Percentiles rank a stretch among this genome's conserved stretches.
Conservation (phyloP, 2,113 vertebrate species). For the Ciconia stormi region DNA sequence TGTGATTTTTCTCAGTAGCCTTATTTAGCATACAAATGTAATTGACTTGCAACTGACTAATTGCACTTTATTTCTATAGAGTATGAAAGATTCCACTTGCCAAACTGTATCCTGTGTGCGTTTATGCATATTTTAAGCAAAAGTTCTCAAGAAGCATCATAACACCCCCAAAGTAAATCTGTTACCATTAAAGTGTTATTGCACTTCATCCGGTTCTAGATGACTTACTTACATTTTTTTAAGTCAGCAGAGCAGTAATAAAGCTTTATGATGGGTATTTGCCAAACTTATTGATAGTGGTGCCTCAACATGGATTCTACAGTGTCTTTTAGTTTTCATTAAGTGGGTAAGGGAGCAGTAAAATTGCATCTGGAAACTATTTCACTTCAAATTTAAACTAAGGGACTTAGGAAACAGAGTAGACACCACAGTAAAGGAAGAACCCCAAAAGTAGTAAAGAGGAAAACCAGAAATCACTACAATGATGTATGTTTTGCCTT, state of each 20-base stretch:
- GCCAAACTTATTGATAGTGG: slow-evolving; percentile 18
- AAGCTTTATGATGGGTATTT: not conserved
- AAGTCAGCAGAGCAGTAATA: not conserved
- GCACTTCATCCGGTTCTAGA: not conserved
- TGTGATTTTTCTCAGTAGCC: not conserved
- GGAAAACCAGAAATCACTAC: not conserved
- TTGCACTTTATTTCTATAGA: not conserved
- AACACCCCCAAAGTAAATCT: not conserved
- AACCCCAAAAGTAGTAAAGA: not conserved
- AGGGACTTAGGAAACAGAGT: not conserved
- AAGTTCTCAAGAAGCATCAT: not conserved
- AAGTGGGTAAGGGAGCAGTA: slow-evolving; percentile 26
- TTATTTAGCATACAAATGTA: not conserved
- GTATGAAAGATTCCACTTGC: not conserved
- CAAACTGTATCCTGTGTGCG: not conserved
- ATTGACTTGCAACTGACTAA: not conserved
- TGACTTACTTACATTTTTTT: not conserved
- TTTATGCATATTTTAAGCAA: not conserved
- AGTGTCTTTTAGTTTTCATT: slow-evolving; percentile 51
- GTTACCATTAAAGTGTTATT: not conserved
- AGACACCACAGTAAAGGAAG: not conserved
- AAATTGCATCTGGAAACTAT: slow-evolving; percentile 61
- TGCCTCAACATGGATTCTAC: slow-evolving; percentile 11
- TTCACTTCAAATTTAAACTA: slow-evolving; percentile 15
- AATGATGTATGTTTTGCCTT: not conserved